Percentiles rank a stretch among this genome's conserved stretches.
Conservation (phyloP, 2,113 vertebrate species). For the Pogonocichla stellata region DNA sequence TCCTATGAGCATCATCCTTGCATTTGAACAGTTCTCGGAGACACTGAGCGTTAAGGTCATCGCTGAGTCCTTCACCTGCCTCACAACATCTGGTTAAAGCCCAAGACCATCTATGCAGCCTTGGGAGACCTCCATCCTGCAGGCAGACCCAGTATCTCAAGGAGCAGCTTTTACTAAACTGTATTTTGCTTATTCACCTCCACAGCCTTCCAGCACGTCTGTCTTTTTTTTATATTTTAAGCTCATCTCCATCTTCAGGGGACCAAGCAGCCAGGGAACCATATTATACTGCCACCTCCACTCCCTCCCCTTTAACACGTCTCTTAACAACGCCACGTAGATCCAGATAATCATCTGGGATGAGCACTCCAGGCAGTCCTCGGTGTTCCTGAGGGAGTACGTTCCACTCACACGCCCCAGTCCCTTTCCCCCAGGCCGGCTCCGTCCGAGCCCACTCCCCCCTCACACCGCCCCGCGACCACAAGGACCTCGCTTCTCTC, state of each 20-base stretch:
- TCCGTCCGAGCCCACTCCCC: neutral
- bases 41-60: neutral
- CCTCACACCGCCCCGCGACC: neutral
- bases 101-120: neutral
- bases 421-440: neutral
- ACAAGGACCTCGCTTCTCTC: neutral
- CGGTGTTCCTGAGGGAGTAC: neutral
- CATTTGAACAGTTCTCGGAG: neutral
- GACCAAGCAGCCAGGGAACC: conserved; percentile 11
- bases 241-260: conserved; percentile 28
- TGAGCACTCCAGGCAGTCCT: neutral
- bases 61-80: conserved; percentile 6
- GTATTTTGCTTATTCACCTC: neutral
- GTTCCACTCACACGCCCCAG: neutral
- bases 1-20: neutral
- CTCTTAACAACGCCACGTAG: conserved; percentile 52
- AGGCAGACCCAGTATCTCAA: neutral
- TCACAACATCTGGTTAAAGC: neutral
- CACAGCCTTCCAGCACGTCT: neutral
- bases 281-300: neutral
- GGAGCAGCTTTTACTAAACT: neutral
- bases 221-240: neutral
- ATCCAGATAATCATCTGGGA: neutral
- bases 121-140: neutral
- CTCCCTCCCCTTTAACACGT: neutral